These are phyloP conservation scores for Heterocephalus glaber DNA, from an alignment of 2,113 vertebrate species.

Conservation along the genomic window DNA sequence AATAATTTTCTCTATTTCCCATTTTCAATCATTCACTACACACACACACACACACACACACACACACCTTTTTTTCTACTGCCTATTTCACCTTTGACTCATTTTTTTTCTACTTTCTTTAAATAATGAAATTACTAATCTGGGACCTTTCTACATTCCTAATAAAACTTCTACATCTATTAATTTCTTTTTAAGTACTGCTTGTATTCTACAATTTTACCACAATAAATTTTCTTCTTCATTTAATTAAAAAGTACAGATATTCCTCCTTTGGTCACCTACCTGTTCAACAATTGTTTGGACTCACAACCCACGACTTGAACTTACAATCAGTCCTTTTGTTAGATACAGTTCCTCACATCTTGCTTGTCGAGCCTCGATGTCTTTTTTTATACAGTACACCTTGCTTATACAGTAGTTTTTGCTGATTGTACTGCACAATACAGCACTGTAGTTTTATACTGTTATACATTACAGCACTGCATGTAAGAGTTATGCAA, in stretches of 20 bases:
- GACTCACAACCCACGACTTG: not conserved
- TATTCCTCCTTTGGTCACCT: not conserved
- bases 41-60: not conserved
- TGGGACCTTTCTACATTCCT: not conserved
- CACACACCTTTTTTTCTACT: not conserved
- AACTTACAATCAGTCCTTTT: not conserved
- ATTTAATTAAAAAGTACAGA: not conserved
- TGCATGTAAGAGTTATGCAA: not conserved
- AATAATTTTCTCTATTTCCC: not conserved
- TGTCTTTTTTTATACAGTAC: not conserved
- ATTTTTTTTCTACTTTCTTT: not conserved
- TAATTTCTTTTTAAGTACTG: not conserved
- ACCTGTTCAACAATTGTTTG: not conserved
- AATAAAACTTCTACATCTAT: not conserved
- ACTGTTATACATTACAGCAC: too few species aligned
- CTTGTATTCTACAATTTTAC: not conserved
- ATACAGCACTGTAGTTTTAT: not conserved
- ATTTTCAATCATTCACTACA: not conserved
- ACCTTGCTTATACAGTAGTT: not conserved
- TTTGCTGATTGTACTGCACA: not conserved
- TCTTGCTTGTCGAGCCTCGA: not conserved
- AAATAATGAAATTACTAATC: not conserved
- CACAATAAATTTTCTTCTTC: not conserved
- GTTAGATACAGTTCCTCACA: not conserved
- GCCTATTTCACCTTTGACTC: not conserved